Base-by-base conservation (phyloP, 2,113 vertebrate species). In the Channa maculata region DNA sequence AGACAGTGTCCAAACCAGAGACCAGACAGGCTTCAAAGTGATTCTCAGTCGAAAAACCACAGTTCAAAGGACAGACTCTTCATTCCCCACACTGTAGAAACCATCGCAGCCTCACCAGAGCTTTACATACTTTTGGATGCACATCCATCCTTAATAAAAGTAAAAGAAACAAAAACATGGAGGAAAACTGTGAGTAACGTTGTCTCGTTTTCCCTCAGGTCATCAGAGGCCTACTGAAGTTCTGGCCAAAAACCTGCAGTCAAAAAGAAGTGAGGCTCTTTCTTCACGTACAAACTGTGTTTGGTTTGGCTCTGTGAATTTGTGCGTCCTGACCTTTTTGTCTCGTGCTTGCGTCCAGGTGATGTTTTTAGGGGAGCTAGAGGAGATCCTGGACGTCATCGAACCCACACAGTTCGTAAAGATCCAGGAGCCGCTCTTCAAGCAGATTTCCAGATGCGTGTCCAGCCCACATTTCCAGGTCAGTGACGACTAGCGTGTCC, bases 171-270 rank as follows among this genome's bases (percentile, higher is more conserved):
- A 41, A 41, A 41, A 1, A 7, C 39, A 4, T 5, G 39, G 6
- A 41, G 39, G 4, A 41, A 7, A 4, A 41, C 4, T 41, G 39
- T 4, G 4, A 7, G 4, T 4, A 41, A 49, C 39, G 37, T 3
- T 14, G 15, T 15, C 8, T 64, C 12, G 65, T 88, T 85, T 64
- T 72, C 24, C 62, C 91, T 89, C 92, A 99, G 98, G 97, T 99
- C 91, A 98, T 99, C 94, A 96, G 97, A 93, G 98, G 98, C 53
- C 96, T 99, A 93, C 97, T 99, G 94, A 99, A 98, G 91, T 99
- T 98, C 94, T 99, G 98, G 98, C 98, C 98, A 68, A 99, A 99
- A 96, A 99, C 98, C 6, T 99, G 98, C 96, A 99, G 97, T 97
- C 98, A 99, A 92, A 99, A 99, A 93, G 98, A 99, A 95, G 98